A percentile compares a stretch with the other conserved stretches of the same genome.
phyloP scores from a whole-genome alignment of 64 coral and sea anemone species.

The Dendronephthya gigantea region DNA sequence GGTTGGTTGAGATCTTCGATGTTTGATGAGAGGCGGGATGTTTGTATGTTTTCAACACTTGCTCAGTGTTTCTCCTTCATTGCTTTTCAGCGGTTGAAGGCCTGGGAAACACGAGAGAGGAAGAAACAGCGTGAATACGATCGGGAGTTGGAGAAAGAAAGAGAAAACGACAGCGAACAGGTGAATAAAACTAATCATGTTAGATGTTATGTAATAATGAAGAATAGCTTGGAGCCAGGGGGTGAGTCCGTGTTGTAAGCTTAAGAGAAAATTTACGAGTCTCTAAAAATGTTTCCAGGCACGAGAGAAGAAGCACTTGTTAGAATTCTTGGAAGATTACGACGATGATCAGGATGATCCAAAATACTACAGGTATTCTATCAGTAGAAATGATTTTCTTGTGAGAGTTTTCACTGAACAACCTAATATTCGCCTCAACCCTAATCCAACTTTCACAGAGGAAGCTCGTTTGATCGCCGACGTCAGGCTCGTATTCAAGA shows the following conservation, averaged over 20 bases:
- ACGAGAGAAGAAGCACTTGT: constrained; percentile 79
- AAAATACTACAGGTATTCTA: constrained; percentile 88
- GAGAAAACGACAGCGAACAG: constrained; percentile 91
- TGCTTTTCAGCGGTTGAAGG: constrained; percentile 70
- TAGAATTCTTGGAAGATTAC: constrained; percentile 95
- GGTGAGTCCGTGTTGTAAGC: background rate
- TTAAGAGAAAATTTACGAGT: too few species aligned
- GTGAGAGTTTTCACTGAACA: background rate
- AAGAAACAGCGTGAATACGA: constrained; percentile 87
- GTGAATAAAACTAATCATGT: constrained; percentile 13
- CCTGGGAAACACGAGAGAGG: constrained; percentile 73
- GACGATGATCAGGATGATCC: constrained; percentile 91
- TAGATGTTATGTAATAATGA: background rate
- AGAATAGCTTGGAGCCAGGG: too few species aligned
- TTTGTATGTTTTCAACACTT: too few species aligned
- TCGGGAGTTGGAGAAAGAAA: constrained; percentile 93
- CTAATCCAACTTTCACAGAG: constrained; percentile 23
- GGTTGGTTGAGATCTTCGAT: too few species aligned
- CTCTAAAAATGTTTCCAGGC: too few species aligned
- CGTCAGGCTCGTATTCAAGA: constrained; percentile 58
- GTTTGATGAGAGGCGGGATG: too few species aligned
- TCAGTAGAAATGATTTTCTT: too few species aligned
- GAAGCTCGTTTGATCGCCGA: constrained; percentile 58
- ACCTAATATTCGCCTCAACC: background rate
- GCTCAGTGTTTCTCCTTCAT: background rate